Evolutionary conservation across 2,888 invertebrate genomes (phyloP), one percentile per base, ranked within the genome.

Genomic region (Yponomeuta evonymella): DNA sequence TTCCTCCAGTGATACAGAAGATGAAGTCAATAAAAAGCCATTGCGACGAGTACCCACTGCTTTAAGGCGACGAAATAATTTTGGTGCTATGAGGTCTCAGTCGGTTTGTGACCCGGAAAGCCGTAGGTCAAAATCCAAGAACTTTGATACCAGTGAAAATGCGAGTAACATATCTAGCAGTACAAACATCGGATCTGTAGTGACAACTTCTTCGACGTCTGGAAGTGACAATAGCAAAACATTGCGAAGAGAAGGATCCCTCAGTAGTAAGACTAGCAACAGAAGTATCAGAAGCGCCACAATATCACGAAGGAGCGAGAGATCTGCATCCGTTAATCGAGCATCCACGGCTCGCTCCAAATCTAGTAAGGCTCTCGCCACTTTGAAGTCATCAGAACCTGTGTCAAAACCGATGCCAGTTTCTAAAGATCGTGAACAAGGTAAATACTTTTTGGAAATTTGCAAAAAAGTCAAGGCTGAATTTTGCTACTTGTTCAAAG

Each of bases 381-480:
- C 87, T 72, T 82, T 93, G 72, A 87, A 93, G 81, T 86, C 93
- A 76, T 82, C 89, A 67, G 89, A 94, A 76, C 90, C 91, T 0
- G 93, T 93, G 9, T 88, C 89, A 15, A 92, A 92, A 75, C 79
- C 92, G 66, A 87, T 93, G 71, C 86, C 89, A 15, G 79, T 84
- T 5, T 88, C 90, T n/a, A 95, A 94, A 81, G 95, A 95, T 79
- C 92, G 95, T 77, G 95, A 95, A 81, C 95, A 95, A 93, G 95
- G 95, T 94, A 76, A 64, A 70, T 43, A 43, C 43, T 43, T 43
- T 5, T 43, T 43, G 6, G 43, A 6, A 43, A 43, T 43, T 8
- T 8, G 6, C 2, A 36, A 36, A 36, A 4, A 2, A 5, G 5
- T 36, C 5, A 4, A 36, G 36, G 36, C 36, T 2, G 36, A 36